These are phyloP conservation scores for Drosophila punjabiensis DNA, from an alignment of 1,140 invertebrate species.

Conservation along the genomic window DNA sequence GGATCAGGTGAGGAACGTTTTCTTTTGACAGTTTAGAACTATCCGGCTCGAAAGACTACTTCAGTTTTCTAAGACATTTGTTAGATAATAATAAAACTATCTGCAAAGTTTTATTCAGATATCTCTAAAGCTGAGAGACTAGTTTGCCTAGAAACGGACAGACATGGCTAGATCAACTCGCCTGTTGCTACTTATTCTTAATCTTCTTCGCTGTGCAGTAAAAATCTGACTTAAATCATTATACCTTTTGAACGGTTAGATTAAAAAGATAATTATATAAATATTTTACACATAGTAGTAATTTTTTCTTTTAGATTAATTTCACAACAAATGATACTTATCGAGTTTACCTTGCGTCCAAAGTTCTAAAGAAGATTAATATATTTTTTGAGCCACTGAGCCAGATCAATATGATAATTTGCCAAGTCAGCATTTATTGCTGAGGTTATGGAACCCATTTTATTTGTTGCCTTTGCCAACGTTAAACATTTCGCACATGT, in stretches of 20 bases:
- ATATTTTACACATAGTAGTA: background rate
- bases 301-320: background rate
- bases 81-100: background rate
- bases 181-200: no score
- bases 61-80: no score
- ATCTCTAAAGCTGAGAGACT: no score
- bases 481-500: conserved; percentile 38
- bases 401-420: conserved; percentile 1
- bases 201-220: background rate
- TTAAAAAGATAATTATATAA: background rate
- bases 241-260: background rate
- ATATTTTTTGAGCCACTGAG: background rate
- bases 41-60: background rate
- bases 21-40: no score
- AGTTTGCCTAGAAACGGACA: no score
- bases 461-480: background rate
- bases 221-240: background rate
- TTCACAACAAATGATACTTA: background rate
- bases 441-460: conserved; percentile 20
- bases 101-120: background rate
- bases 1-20: no score
- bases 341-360: background rate
- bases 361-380: conserved; percentile 1
- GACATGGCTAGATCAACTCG: no score
- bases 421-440: conserved; percentile 13